Evolutionary conservation across 2,888 invertebrate species (phyloP), one percentile per base, ranked within the genome.

Genomic region (Chromoteleia sp.): DNA sequence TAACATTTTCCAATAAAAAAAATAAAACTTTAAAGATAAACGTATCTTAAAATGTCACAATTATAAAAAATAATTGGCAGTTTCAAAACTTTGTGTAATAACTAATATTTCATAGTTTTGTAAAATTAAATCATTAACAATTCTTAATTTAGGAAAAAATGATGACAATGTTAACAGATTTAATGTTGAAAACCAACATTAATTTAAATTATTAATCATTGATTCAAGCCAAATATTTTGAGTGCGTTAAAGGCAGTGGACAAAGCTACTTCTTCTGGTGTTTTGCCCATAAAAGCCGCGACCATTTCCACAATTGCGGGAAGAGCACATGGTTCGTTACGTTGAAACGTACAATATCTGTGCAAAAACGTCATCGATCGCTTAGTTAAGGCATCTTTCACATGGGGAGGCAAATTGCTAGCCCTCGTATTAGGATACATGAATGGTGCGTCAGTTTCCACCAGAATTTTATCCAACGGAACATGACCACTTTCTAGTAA

Each of bases 401-500:
- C 96, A 89, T 97, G 96, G 86, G 95, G 92, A 48, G 98, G 97
- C 88, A 98, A 92, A 92, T 98, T 98, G 29, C 98, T 97, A 81
- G 98, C 98, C 89, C 98, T 94, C 82, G 97, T 97, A 92, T 98
- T 97, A 1, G 98, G 98, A 92, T 97, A 98, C 98, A 98, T 98
- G 90, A 98, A 98, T 0, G 98, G 98, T 0, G 98, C 96, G 92
- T 98, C 98, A 0, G 98, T 98, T 92, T 98, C 98, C 3, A 98
- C 96, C 74, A 98, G 92, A 85, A 98, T 92, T 89, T 95, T 94
- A 87, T 98, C 97, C 84, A 98, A 89, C 0, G 98, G 97, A 87
- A 98, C 93, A 63, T 95, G 93, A 67, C 96, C 95, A 87, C 96
- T 96, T 33, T 96, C 96, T 36, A 98, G 91, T 81, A 98, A 92